phyloP scores from a whole-genome alignment of 2,888 invertebrate genomes.

The Perithous albicinctus region DNA sequence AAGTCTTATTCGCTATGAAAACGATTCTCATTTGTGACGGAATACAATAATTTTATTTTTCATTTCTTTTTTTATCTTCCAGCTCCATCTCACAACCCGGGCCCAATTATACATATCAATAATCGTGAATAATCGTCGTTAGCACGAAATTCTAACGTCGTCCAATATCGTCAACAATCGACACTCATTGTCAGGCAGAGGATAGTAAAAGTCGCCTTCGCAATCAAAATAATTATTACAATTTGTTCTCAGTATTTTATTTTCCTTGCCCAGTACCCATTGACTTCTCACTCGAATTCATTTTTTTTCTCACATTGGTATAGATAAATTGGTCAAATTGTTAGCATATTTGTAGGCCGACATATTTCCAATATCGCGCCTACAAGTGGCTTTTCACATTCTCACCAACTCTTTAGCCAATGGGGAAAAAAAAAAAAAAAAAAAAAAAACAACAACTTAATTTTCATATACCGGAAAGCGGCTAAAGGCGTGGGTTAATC shows the following conservation, averaged over 20 bases:
- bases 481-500: conserved; percentile 49
- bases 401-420: neutral
- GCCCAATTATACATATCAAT: conserved; percentile 47
- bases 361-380: neutral
- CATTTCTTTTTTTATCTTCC: conserved; percentile 35
- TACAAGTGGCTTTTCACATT: neutral
- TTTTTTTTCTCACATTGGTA: neutral
- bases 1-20: conserved; percentile 83
- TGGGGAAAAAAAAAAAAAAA: neutral
- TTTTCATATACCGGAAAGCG: conserved; percentile 40
- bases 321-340: neutral
- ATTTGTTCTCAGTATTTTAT: conserved; percentile 21
- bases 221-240: conserved; percentile 34
- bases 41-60: conserved; percentile 76
- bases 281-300: conserved; percentile 20
- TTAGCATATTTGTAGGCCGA: neutral
- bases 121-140: conserved; percentile 53
- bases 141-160: conserved; percentile 60
- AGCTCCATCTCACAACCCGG: conserved; percentile 20
- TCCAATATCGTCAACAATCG: conserved; percentile 51
- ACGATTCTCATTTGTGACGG: conserved; percentile 82
- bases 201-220: conserved; percentile 35
- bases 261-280: neutral
- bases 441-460: neutral
- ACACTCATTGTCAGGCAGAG: conserved; percentile 27